Conservation (phyloP, 2,888 invertebrate genomes). For the Hydrotaea cyrtoneurina region DNA sequence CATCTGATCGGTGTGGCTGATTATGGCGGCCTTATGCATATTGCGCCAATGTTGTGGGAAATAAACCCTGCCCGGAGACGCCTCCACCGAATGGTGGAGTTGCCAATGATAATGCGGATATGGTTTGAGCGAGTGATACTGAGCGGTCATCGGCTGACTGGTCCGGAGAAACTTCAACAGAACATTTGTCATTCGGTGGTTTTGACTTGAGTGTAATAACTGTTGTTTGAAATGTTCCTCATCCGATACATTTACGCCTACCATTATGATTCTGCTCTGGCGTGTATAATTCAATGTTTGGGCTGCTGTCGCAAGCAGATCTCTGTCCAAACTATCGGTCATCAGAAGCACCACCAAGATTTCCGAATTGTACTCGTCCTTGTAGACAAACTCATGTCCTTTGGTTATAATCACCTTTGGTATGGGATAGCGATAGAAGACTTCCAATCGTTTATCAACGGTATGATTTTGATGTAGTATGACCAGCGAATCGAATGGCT, state of each 20-base stretch:
- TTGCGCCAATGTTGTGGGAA: slow-evolving; percentile 15
- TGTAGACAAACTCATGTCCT: no score
- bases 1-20: slow-evolving; percentile 67
- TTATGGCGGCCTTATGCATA: slow-evolving; percentile 53
- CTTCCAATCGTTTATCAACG: no score
- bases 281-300: slow-evolving; percentile 22
- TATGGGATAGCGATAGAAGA: no score
- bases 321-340: background rate
- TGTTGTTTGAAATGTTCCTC: background rate
- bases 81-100: background rate
- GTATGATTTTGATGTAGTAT: no score
- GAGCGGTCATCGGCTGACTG: background rate
- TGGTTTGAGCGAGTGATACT: background rate
- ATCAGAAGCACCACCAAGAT: slow-evolving; percentile 38
- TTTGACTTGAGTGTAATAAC: slow-evolving; percentile 21
- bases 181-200: slow-evolving; percentile 1
- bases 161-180: background rate
- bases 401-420: no score
- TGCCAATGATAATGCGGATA: slow-evolving; percentile 40
- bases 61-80: background rate
- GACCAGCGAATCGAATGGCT: no score
- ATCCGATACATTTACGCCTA: background rate
- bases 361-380: background rate
- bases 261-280: slow-evolving; percentile 47
- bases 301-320: background rate